Conservation (phyloP, 2,797 vertebrate genomes). For the Thunnus albacares region DNA sequence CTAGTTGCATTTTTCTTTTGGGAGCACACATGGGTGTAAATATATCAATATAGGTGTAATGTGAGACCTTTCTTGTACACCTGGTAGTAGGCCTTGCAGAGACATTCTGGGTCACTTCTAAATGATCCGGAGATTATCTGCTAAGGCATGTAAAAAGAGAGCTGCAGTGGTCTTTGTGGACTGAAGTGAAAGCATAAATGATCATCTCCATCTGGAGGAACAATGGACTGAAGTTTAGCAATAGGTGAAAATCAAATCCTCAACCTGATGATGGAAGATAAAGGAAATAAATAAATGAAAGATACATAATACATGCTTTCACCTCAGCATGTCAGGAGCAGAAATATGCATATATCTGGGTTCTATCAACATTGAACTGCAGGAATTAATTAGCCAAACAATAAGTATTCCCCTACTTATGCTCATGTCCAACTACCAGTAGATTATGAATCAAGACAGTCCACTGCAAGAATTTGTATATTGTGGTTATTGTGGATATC, state of each 20-base stretch:
- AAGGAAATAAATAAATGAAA: neutral
- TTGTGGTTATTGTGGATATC: neutral
- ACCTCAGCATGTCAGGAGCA: no score
- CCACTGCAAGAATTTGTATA: neutral
- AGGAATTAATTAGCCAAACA: neutral
- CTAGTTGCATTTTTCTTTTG: neutral
- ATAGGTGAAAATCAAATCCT: constrained; percentile 17
- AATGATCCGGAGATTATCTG: constrained; percentile 25
- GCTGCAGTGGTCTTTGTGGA: constrained; percentile 11
- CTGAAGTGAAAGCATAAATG: constrained; percentile 14
- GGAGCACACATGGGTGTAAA: neutral
- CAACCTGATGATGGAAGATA: neutral
- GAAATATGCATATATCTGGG: neutral
- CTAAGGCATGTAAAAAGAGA: constrained; percentile 14
- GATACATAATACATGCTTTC: neutral
- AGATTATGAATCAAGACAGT: neutral
- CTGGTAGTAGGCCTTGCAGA: constrained; percentile 28
- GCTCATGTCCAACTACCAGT: neutral
- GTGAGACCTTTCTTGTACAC: constrained; percentile 16
- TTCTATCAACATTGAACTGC: constrained; percentile 1
- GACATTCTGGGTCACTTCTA: constrained; percentile 18
- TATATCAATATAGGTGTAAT: neutral
- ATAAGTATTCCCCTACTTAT: neutral
- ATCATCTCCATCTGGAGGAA: constrained; percentile 22
- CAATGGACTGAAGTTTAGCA: constrained; percentile 2